Base-by-base conservation (phyloP, 2,113 vertebrate species). In the Pimephales promelas region DNA sequence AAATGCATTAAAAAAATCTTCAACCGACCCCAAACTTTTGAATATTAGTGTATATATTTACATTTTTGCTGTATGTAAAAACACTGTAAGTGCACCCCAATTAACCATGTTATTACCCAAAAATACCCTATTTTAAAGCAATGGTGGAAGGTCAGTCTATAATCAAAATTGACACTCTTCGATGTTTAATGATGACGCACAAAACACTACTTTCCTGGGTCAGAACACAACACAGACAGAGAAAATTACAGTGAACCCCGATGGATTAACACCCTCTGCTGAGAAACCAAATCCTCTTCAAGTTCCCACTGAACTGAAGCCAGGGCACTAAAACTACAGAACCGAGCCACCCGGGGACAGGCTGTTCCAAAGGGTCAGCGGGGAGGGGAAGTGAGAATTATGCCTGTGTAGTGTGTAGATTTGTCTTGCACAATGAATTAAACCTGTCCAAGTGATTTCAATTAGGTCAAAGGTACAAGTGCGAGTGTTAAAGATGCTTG, bases 281-380 rank as follows among this genome's bases (percentile, higher is more conserved):
- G 57, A 43, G 20, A 72, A 47, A 78, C n/a, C 79, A 62, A 36
- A 68, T 45, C 47, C 74, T 66, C 40, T 73, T 31, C 82, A 20
- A 68, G 20, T 68, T 68, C 64, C 64, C 76, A 14, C 62, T 61
- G 75, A 79, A 64, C 28, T 40, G 14, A 36, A 57, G 28, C 43
- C 78, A 79, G 74, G 28, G 45, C 56, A 84, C 49, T 62, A 18
- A 71, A 86, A 70, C 34, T 75, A 36, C 43, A 78, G 34, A 61
- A 24, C 31, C 59, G 74, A 82, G 85, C 66, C 82, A 86, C 43
- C 18, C 36, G 40, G 66, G 62, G 78, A 85, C 79, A 70, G 82
- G 11, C 49, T 56, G 52, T 62, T 66, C 31, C 54, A 61, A 62
- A 45, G n/a, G 75, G 71, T 87, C 81, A 82, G 4, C 10, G 52